Conservation (phyloP, 2,797 vertebrate species). For the Cossypha heuglini region DNA sequence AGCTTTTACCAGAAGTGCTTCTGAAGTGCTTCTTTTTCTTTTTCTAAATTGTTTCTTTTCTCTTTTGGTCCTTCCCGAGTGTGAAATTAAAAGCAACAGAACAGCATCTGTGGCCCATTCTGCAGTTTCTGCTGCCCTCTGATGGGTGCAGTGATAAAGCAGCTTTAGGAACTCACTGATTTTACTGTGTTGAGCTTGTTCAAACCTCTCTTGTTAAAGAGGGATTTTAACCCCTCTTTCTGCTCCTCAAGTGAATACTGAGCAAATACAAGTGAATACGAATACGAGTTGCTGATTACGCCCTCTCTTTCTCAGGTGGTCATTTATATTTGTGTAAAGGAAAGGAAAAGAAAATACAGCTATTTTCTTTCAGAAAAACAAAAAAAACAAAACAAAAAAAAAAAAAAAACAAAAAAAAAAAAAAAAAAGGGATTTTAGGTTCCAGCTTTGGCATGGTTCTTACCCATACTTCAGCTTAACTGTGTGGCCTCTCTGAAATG, state of each 20-base stretch:
- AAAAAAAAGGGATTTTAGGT: neutral
- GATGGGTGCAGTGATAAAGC: neutral
- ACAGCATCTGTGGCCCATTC: neutral
- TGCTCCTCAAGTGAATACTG: neutral
- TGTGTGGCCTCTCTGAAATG: neutral
- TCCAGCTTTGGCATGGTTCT: neutral
- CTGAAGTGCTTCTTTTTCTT: neutral
- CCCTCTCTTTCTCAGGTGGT: neutral
- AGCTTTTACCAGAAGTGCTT: neutral
- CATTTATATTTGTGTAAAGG: neutral
- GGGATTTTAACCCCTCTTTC: neutral
- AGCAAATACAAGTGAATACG: rapidly evolving
- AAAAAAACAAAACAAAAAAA: neutral
- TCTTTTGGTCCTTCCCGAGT: neutral
- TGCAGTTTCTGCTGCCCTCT: conserved; percentile 39
- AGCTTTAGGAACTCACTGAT: neutral
- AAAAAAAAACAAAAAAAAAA: neutral
- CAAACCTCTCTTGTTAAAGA: neutral
- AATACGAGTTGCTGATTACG: neutral
- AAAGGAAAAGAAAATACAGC: neutral
- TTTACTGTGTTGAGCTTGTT: neutral
- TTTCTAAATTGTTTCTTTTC: neutral
- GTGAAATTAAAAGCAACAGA: neutral
- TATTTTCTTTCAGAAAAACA: neutral
- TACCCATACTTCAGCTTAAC: neutral